Evolutionary conservation across 1,140 invertebrate species (phyloP).

Genomic region (Eciton burchellii): DNA sequence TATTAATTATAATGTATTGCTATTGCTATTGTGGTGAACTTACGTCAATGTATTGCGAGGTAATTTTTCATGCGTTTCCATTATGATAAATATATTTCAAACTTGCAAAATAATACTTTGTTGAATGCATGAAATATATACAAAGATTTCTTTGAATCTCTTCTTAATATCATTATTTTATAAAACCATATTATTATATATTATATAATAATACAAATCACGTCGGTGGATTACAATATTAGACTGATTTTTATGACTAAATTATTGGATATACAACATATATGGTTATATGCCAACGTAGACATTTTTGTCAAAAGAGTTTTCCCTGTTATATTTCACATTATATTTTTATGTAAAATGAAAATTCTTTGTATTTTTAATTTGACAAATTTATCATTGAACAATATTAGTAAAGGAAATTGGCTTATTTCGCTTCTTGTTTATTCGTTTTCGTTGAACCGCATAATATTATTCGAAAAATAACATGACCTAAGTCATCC

Average conservation of each 20-base stretch:
- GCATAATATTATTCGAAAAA: too few relatives aligned
- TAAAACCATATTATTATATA: conserved; percentile 12
- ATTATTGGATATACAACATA: neutral
- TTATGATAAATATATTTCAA: neutral
- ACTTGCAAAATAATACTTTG: neutral
- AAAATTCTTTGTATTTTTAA: too few relatives aligned
- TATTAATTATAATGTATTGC: neutral
- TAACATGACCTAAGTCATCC: too few relatives aligned
- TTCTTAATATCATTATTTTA: neutral
- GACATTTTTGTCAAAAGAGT: too few relatives aligned
- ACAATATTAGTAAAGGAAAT: too few relatives aligned
- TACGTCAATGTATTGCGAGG: conserved; percentile 58
- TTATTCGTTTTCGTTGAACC: too few relatives aligned
- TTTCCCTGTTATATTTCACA: too few relatives aligned
- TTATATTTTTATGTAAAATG: too few relatives aligned
- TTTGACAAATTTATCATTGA: too few relatives aligned
- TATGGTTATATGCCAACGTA: too few relatives aligned
- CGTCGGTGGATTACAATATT: conserved; percentile 1
- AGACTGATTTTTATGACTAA: neutral
- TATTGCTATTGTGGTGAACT: conserved; percentile 12
- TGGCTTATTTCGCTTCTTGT: too few relatives aligned
- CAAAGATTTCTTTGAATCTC: neutral
- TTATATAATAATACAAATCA: conserved; percentile 11
- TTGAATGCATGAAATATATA: neutral
- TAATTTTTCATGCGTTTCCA: conserved; percentile 51